Evolutionary conservation across 2,797 vertebrate genomes (phyloP).

Genomic region (Manis crassicaudata): DNA sequence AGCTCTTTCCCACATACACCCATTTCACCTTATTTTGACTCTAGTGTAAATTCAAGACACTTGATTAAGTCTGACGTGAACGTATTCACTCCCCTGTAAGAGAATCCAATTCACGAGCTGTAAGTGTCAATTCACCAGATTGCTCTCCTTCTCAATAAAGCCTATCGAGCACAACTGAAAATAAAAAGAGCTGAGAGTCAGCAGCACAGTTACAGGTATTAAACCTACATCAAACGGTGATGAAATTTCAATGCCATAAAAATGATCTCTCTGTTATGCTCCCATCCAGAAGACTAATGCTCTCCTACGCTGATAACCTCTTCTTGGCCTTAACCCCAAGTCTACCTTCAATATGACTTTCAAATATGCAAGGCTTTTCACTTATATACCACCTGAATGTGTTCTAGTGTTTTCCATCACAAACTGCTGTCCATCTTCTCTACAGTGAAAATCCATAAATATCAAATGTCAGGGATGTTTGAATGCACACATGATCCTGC

Average conservation of each 20-base stretch:
- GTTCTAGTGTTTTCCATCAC: not conserved
- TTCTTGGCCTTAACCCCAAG: not conserved
- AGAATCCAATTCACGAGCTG: not conserved
- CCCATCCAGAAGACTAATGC: not conserved
- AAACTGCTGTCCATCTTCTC: not conserved
- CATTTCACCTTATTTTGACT: not conserved
- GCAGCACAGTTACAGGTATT: not conserved
- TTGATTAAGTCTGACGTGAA: not conserved
- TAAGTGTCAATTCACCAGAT: not conserved
- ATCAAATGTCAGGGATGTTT: not conserved
- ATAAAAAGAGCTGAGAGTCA: not conserved
- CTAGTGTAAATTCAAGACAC: not conserved
- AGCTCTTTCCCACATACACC: not conserved
- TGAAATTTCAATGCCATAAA: not conserved
- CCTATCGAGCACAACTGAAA: not conserved
- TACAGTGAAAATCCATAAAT: not conserved
- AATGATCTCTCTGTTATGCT: not conserved
- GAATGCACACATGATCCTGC: not conserved
- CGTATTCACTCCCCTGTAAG: rapidly evolving
- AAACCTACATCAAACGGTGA: not conserved
- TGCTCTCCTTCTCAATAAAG: not conserved
- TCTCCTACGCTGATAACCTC: not conserved
- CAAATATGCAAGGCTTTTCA: not conserved
- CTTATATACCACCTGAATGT: rapidly evolving
- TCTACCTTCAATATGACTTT: not conserved